phyloP scores from a whole-genome alignment of 1,140 invertebrate species.

The Drosophila melanica region DNA sequence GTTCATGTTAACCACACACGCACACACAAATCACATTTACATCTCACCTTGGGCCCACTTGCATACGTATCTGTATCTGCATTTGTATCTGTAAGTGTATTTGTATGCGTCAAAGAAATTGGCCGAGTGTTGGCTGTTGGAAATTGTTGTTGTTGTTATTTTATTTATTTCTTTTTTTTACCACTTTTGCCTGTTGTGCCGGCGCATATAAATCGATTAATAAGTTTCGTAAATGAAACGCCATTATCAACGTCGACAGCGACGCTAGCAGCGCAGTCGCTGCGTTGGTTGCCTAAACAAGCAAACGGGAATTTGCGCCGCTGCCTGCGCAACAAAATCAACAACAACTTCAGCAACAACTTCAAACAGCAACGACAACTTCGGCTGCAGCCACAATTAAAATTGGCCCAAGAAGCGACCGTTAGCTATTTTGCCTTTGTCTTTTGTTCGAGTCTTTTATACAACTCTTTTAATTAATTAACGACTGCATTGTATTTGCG shows the following conservation, averaged over 20 bases:
- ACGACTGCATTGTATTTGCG: constrained; percentile 15
- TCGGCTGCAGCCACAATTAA: constrained; percentile 41
- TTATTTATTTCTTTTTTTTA: not conserved
- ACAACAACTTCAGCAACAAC: too few species aligned
- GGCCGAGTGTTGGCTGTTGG: constrained; percentile 27
- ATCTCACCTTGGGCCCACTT: constrained; percentile 66
- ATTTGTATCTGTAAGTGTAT: constrained; percentile 14
- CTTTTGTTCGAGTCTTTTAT: not conserved
- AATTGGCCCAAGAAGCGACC: constrained; percentile 32
- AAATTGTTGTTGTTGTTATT: not conserved
- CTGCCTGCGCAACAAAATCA: constrained; percentile 48
- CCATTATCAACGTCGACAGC: constrained; percentile 57
- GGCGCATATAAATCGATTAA: constrained; percentile 80
- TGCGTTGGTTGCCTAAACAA: constrained; percentile 19
- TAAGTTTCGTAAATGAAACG: constrained; percentile 77
- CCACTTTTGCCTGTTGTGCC: constrained; percentile 52
- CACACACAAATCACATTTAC: constrained; percentile 50
- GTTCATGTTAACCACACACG: constrained; percentile 46
- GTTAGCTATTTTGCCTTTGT: not conserved
- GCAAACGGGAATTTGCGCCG: constrained; percentile 47
- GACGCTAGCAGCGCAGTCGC: constrained; percentile 9
- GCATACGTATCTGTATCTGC: constrained; percentile 14
- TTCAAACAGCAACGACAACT: constrained; percentile 20
- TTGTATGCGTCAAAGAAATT: constrained; percentile 48
- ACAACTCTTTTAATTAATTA: constrained; percentile 47